Evolutionary conservation across 2,113 vertebrate genomes (phyloP), one percentile per base, ranked within the genome.

Genomic region (Canis aureus): DNA sequence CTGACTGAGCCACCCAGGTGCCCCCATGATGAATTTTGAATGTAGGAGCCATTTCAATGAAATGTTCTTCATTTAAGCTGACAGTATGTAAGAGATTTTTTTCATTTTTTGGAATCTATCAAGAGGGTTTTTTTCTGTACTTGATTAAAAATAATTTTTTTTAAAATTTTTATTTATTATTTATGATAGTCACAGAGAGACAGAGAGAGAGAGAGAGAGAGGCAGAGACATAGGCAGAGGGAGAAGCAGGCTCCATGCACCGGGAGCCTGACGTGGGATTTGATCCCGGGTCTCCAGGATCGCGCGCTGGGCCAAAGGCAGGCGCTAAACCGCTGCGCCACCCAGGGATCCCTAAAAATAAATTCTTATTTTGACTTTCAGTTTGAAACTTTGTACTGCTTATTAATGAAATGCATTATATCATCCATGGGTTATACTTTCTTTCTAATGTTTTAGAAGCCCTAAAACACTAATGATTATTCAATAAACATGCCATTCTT

Each of bases 101-200:
- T 49, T 16, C 32, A 62, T 74, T 38, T 27, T 93, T 81, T 81
- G 43, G 15, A 25, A 10, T 84, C 35, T 85, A 35, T 43, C 60
- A 95, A 12, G 17, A 85, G 16, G 32, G 27, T 66, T 7, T 64
- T 81, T 83, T 78, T 71, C 49, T 95, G 32, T 4, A 86, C 4
- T 53, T 78, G 80, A 84, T 96, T 95, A 60, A 95, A 90, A 94
- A 83, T 27, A 85, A 91, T 38, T 38, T 38, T 38, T 38, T 38
- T 3, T 0, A 3, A 38, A 38, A 38, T 3, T 38, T 38, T 38
- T 38, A 38, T 38, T 38, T 38, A 38, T 38, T 38, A 38, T 38
- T 38, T 38, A 38, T 38, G 38, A 38, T 38, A 38, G 38, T 38
- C 38, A 38, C 38, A 38, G 38, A 38, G 38, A 38, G 38, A 38